Conservation (phyloP, 1,140 invertebrate species). For the Euschistus heros region DNA sequence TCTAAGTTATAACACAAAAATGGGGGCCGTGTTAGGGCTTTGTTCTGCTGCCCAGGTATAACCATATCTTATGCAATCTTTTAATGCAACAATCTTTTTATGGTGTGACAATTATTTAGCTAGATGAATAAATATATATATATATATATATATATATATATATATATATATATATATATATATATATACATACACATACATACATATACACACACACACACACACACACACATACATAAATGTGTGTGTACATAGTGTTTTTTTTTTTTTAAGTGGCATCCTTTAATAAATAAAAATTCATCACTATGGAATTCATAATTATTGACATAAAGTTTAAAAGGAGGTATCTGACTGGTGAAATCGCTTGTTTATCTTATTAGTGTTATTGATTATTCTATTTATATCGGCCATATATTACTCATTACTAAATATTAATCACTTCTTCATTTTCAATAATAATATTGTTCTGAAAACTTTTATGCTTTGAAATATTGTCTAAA, state of each 20-base stretch:
- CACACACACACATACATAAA: too few relatives aligned
- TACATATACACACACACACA: too few relatives aligned
- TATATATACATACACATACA: too few relatives aligned
- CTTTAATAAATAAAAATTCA: background rate
- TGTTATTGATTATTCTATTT: constrained; percentile 4
- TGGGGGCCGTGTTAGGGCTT: constrained; percentile 37
- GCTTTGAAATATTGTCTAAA: too few relatives aligned
- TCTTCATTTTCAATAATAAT: too few relatives aligned
- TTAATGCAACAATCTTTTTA: background rate
- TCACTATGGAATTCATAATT: background rate
- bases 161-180: too few relatives aligned
- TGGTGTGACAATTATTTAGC: background rate
- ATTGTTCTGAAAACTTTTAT: too few relatives aligned
- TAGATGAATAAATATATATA: too few relatives aligned
- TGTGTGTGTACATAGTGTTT: too few relatives aligned
- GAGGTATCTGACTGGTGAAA: background rate
- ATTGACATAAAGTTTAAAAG: background rate
- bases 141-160: too few relatives aligned
- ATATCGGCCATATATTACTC: background rate
- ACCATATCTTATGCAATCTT: constrained; percentile 9
- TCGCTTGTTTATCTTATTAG: background rate
- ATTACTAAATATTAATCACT: too few relatives aligned
- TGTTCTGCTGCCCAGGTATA: constrained; percentile 36
- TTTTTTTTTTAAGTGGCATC: background rate
- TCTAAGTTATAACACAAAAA: constrained; percentile 20